phyloP scores from a whole-genome alignment of 2,113 vertebrate genomes.

The Actenoides lindsayi region DNA sequence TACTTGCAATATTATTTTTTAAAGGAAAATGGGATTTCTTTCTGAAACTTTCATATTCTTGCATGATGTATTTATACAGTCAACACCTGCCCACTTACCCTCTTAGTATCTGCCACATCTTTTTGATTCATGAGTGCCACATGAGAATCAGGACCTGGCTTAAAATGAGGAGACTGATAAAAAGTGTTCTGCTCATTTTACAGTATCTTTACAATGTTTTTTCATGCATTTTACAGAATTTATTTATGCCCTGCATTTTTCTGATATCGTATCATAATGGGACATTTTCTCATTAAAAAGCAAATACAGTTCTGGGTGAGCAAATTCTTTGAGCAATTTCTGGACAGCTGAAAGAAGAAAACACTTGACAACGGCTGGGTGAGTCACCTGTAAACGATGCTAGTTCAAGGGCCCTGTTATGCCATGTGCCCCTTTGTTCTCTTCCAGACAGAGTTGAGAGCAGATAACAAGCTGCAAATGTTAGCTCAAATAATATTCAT shows the following conservation, averaged over 20 bases:
- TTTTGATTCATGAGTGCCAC: not conserved
- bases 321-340: not conserved
- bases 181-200: not conserved
- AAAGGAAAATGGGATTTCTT: not conserved
- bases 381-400: not conserved
- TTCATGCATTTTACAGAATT: not conserved
- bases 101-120: not conserved
- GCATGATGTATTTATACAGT: not conserved
- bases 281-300: not conserved
- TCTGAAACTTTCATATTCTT: not conserved
- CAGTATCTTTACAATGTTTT: not conserved
- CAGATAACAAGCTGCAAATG: not conserved
- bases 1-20: not conserved
- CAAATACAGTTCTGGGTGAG: not conserved
- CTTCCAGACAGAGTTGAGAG: not conserved
- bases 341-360: not conserved
- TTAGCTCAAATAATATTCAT: conserved; percentile 41
- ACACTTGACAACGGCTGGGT: not conserved
- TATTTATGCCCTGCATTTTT: not conserved
- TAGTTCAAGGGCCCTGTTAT: not conserved
- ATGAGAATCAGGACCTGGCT: not conserved
- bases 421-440: not conserved
- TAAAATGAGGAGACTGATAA: not conserved
- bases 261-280: not conserved
- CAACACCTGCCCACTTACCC: not conserved